Conservation (phyloP, 1,140 invertebrate species). For the Drosophila rhopaloa region DNA sequence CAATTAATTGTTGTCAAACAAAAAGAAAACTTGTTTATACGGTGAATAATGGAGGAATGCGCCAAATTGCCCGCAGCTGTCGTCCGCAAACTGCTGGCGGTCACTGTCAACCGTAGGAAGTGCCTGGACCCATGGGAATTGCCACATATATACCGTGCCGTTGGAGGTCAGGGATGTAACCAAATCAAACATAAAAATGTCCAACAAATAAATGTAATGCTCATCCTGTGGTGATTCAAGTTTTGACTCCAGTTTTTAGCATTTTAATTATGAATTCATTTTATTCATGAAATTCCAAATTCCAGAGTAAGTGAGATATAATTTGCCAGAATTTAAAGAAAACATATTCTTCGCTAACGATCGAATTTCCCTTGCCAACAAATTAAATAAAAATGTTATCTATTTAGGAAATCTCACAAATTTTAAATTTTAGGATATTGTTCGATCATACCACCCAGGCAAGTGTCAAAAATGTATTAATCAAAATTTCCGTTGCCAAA, state of each 20-base stretch:
- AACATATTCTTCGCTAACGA: not conserved
- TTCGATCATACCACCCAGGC: not conserved
- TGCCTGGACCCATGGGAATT: slow-evolving; percentile 34
- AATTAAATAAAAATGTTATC: not conserved
- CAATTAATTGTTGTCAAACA: slow-evolving; percentile 75
- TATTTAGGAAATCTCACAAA: too few species aligned
- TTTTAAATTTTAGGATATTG: too few species aligned
- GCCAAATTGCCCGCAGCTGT: slow-evolving; percentile 69
- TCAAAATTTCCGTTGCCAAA: slow-evolving; percentile 40
- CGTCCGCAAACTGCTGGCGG: slow-evolving; percentile 37
- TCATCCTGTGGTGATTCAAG: not conserved
- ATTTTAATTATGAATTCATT: too few species aligned
- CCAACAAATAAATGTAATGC: not conserved
- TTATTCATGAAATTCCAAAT: too few species aligned
- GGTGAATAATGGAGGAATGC: slow-evolving; percentile 55
- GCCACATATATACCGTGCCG: not conserved
- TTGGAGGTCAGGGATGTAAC: not conserved
- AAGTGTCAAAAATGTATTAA: slow-evolving; percentile 36
- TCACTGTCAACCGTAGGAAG: slow-evolving; percentile 59
- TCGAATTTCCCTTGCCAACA: slow-evolving; percentile 36
- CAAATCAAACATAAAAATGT: too few species aligned
- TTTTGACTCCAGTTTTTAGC: too few species aligned
- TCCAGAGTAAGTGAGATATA: too few species aligned
- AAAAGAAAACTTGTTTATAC: slow-evolving; percentile 58
- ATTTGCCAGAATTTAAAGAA: too few species aligned